Conservation (phyloP, 2,888 invertebrate species). For the Caenorhabditis panamensis region DNA sequence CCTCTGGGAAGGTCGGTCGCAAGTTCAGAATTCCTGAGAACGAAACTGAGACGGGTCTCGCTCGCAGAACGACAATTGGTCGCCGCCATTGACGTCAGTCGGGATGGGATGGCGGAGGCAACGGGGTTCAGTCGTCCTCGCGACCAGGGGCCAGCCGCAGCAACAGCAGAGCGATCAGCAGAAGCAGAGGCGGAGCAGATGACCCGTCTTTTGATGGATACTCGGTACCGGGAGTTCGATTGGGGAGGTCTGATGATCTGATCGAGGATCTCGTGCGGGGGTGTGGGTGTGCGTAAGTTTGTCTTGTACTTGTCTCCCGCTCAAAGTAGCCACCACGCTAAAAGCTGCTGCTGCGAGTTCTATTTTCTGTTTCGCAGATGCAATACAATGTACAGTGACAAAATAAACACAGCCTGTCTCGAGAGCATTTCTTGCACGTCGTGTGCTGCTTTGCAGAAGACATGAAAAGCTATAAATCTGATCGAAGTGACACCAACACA, state of each 20-base stretch:
- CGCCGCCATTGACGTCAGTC: conserved; percentile 41
- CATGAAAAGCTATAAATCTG: conserved; percentile 25
- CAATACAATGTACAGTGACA: conserved; percentile 9
- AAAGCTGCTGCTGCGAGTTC: not conserved
- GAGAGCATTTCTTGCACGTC: not conserved
- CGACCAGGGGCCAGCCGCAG: conserved; percentile 1
- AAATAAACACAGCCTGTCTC: conserved; percentile 1
- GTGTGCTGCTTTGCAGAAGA: not conserved
- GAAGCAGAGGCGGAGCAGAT: not conserved
- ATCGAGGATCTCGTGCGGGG: conserved; percentile 9
- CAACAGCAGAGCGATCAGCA: not conserved
- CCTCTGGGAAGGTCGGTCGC: conserved; percentile 1
- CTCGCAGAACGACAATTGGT: conserved; percentile 17
- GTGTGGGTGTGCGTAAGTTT: conserved; percentile 14
- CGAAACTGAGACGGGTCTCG: conserved; percentile 39
- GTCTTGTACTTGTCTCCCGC: conserved; percentile 14
- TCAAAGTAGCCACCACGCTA: conserved; percentile 9
- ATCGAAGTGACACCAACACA: conserved; percentile 9
- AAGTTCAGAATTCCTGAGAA: conserved; percentile 50
- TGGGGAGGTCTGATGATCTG: conserved; percentile 2
- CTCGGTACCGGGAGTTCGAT: not conserved
- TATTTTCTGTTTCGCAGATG: not conserved
- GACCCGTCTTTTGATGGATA: conserved; percentile 4
- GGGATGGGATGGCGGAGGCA: not conserved
- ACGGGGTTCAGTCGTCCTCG: conserved; percentile 22